A percentile compares a stretch with the other conserved stretches of the same genome.
Conservation (phyloP, 30 jellyfish, hydroid and myxozoan species). For the Mastigias papua region DNA sequence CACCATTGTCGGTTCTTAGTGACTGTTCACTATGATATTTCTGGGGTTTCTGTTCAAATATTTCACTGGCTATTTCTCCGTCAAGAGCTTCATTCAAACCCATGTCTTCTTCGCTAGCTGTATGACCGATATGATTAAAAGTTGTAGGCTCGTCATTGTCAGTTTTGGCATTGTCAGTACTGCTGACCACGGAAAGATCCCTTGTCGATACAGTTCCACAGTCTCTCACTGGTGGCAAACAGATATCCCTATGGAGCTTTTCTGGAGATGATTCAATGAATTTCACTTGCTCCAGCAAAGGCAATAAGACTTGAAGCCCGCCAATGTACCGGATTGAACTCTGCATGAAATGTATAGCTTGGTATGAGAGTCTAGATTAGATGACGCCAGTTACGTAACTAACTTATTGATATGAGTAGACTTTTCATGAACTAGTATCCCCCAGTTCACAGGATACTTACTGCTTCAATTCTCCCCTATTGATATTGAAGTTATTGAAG, state of each 20-base stretch:
- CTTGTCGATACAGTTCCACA: constrained; percentile 36
- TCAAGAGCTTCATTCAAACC: not conserved
- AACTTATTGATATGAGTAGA: too few relatives aligned
- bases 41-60: constrained; percentile 1
- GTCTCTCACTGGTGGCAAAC: constrained; percentile 7
- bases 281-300: constrained; percentile 89
- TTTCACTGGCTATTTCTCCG: not conserved
- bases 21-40: not conserved
- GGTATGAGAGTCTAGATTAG: not conserved
- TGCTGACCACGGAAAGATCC: constrained; percentile 10
- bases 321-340: constrained; percentile 94
- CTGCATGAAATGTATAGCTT: too few relatives aligned
- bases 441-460: too few relatives aligned
- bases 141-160: constrained; percentile 12
- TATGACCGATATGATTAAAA: constrained; percentile 31
- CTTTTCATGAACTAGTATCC: too few relatives aligned
- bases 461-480: too few relatives aligned
- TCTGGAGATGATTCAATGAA: constrained; percentile 24
- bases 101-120: constrained; percentile 16
- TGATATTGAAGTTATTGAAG: too few relatives aligned
- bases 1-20: not conserved
- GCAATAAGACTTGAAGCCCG: constrained; percentile 86
- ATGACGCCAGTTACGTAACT: too few relatives aligned
- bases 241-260: constrained; percentile 36
- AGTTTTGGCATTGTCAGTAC: not conserved